Conservation (phyloP, 2,888 invertebrate genomes). For the Lobophora halterata region DNA sequence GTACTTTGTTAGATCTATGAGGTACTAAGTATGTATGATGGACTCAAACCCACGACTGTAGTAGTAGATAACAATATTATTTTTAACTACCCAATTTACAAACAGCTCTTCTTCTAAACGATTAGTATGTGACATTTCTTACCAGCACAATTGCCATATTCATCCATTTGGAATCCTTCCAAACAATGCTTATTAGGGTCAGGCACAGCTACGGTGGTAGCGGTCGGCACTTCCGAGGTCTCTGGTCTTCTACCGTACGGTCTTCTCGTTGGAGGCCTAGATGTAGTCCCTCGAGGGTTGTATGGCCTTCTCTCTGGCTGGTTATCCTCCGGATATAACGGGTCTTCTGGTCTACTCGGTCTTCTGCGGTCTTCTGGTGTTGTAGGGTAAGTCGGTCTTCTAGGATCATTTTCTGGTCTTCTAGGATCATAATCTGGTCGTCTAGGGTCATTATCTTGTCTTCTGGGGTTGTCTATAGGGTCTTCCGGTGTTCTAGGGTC, state of each 20-base stretch:
- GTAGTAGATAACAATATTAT: no score
- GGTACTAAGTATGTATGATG: no score
- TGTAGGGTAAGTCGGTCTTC: no score
- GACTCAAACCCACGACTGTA: no score
- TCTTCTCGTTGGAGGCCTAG: no score
- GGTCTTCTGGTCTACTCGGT: conserved; percentile 27
- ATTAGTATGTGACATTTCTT: conserved; percentile 6
- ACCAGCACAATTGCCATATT: conserved; percentile 18
- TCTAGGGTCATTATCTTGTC: conserved; percentile 25
- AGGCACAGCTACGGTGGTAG: conserved; percentile 39
- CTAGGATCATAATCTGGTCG: conserved; percentile 19
- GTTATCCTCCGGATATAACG: no score
- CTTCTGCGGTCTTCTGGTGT: no score
- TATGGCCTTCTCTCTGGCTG: no score
- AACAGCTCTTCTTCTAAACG: conserved; percentile 16
- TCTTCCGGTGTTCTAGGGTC: conserved; percentile 28
- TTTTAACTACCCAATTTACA: conserved; percentile 27
- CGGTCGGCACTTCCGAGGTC: conserved; percentile 23
- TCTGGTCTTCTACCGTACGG: conserved; percentile 33
- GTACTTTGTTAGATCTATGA: no score
- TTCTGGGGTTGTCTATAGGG: conserved; percentile 22
- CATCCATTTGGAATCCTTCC: conserved; percentile 77
- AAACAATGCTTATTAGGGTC: conserved; percentile 65
- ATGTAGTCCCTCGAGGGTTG: no score
- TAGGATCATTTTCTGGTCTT: conserved; percentile 23